Conservation (phyloP, 1,140 invertebrate genomes). For the Carcinoscorpius rotundicauda region DNA sequence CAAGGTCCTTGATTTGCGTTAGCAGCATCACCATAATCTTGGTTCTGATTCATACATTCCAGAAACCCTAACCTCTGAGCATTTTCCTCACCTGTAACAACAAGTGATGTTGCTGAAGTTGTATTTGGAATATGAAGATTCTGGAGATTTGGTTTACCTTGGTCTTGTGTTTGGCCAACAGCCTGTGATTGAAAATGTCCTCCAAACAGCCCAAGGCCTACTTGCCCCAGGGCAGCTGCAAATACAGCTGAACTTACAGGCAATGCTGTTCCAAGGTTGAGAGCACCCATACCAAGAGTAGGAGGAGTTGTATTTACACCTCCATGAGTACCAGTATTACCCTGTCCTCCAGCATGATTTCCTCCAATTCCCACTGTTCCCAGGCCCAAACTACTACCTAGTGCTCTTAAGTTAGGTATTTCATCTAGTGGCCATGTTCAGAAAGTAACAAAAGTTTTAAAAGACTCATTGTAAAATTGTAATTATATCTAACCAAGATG, state of each 20-base stretch:
- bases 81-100: conserved; percentile 20
- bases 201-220: conserved; percentile 19
- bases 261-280: conserved; percentile 60
- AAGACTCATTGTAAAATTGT: too few species aligned
- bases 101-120: conserved; percentile 16
- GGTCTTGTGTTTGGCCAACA: background rate
- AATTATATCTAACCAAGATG: too few species aligned
- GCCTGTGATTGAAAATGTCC: conserved; percentile 12
- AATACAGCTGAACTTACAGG: conserved; percentile 74
- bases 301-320: conserved; percentile 41
- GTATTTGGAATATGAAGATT: conserved; percentile 35
- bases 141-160: conserved; percentile 56
- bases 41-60: conserved; percentile 13
- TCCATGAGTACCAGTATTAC: conserved; percentile 26
- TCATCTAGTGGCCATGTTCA: conserved; percentile 33
- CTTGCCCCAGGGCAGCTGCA: conserved; percentile 63
- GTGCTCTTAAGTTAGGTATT: conserved; percentile 71
- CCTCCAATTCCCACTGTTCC: conserved; percentile 34
- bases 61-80: conserved; percentile 18
- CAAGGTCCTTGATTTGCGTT: conserved; percentile 32
- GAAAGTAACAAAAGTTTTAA: too few species aligned
- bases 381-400: conserved; percentile 50
- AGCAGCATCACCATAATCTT: conserved; percentile 33
- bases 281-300: conserved; percentile 42
- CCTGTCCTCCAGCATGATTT: conserved; percentile 26